These are phyloP conservation scores for Esperia sulphurella DNA, from an alignment of 2,888 invertebrate species.

Conservation along the genomic window DNA sequence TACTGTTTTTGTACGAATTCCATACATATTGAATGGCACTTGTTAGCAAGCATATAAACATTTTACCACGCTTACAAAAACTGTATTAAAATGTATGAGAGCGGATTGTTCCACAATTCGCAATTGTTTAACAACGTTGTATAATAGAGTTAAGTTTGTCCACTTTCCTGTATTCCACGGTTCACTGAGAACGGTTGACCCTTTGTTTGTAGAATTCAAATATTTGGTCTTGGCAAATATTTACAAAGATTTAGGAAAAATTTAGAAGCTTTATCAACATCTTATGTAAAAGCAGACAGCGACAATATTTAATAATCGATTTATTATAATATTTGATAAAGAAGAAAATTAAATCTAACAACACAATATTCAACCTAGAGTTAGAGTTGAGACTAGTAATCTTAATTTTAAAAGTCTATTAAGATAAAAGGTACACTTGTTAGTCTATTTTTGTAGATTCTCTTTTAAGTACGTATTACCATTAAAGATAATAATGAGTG, in stretches of 20 bases:
- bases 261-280: neutral
- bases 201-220: too few relatives aligned
- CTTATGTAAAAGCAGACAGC: too few relatives aligned
- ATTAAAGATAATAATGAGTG: neutral
- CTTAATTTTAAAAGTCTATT: neutral
- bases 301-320: too few relatives aligned
- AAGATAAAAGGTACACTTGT: neutral
- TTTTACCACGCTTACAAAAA: slow-evolving; percentile 44
- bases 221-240: too few relatives aligned
- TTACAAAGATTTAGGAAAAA: neutral
- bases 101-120: slow-evolving; percentile 40
- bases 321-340: too few relatives aligned
- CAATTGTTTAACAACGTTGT: slow-evolving; percentile 36
- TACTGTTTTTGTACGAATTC: slow-evolving; percentile 25
- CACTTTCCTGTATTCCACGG: slow-evolving; percentile 5
- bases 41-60: slow-evolving; percentile 27
- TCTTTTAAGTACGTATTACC: neutral
- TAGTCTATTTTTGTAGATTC: neutral
- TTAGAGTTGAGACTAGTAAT: too few relatives aligned
- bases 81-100: slow-evolving; percentile 53
- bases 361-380: too few relatives aligned
- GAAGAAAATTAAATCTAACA: too few relatives aligned
- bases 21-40: slow-evolving; percentile 21
- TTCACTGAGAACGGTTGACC: neutral
- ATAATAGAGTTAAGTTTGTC: slow-evolving; percentile 21